phyloP scores from a whole-genome alignment of 2,797 vertebrate species.

The Dryobates pubescens region DNA sequence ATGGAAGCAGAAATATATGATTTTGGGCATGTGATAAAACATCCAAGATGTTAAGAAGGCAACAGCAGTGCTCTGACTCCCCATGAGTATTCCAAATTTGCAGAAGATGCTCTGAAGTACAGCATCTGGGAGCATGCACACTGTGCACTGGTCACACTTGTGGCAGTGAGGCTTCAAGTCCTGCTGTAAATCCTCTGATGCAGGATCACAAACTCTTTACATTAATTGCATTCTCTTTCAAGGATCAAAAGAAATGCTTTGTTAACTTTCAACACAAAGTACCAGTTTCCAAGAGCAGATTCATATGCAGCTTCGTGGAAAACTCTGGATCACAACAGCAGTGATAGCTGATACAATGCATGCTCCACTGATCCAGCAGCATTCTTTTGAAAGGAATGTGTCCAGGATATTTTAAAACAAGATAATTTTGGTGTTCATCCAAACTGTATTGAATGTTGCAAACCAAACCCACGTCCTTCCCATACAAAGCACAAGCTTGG shows the following conservation, averaged over 20 bases:
- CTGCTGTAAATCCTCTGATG: background rate
- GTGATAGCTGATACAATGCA: background rate
- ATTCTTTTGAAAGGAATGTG: slow-evolving; percentile 33
- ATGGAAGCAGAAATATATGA: background rate
- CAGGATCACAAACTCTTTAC: background rate
- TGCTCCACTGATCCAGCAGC: background rate
- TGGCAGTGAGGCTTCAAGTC: background rate
- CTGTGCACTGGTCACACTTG: background rate
- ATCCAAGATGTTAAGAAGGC: background rate
- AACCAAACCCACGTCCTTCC: background rate
- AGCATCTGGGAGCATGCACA: background rate
- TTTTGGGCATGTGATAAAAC: background rate
- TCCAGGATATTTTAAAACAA: slow-evolving; percentile 4
- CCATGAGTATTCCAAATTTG: background rate
- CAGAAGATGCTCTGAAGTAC: background rate
- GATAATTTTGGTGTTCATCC: slow-evolving; percentile 8
- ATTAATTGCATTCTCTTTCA: background rate
- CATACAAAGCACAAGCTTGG: background rate
- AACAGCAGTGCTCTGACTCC: background rate
- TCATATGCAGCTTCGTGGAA: background rate
- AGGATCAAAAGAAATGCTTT: background rate
- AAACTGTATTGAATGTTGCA: background rate
- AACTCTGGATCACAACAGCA: background rate
- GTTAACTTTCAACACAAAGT: background rate
- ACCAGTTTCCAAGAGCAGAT: background rate